Evolutionary conservation across 30 jellyfish, hydroid and myxozoan genomes (phyloP).

Genomic region (Mastigias papua): DNA sequence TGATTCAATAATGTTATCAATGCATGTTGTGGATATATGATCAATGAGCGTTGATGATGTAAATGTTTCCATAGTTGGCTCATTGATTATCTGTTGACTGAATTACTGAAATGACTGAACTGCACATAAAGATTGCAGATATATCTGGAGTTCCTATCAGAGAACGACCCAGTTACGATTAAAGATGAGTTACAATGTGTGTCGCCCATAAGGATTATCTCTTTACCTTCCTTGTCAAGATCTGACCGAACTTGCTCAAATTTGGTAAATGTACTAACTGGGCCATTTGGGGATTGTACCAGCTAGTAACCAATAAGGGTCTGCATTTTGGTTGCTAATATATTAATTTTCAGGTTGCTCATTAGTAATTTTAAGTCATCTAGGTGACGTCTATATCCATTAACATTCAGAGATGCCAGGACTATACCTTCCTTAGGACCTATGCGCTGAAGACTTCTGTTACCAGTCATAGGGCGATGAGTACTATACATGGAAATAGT

Average conservation of each 20-base stretch:
- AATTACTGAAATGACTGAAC: too few relatives aligned
- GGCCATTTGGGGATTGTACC: not conserved
- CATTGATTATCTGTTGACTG: slow-evolving; percentile 20
- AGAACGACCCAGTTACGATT: not conserved
- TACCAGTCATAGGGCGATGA: too few relatives aligned
- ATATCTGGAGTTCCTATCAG: not conserved
- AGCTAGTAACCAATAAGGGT: slow-evolving; percentile 7
- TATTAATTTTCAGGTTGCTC: too few relatives aligned
- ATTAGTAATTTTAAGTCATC: too few relatives aligned
- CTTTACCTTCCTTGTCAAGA: slow-evolving; percentile 31
- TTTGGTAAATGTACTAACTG: slow-evolving; percentile 19
- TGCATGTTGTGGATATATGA: slow-evolving; percentile 10
- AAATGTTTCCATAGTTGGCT: not conserved
- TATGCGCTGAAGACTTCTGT: too few relatives aligned
- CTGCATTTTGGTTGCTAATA: slow-evolving; percentile 6
- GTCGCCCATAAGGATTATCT: slow-evolving; percentile 19
- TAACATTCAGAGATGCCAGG: too few relatives aligned
- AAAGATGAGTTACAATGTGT: slow-evolving; percentile 8
- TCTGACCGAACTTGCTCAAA: slow-evolving; percentile 9
- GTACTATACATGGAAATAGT: too few relatives aligned
- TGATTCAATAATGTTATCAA: not conserved
- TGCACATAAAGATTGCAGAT: slow-evolving; percentile 8
- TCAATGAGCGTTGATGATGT: slow-evolving; percentile 1
- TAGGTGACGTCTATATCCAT: too few relatives aligned
- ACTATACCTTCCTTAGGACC: too few relatives aligned